Base-by-base conservation (phyloP, 2,113 vertebrate species). In the Sisor rabdophorus region DNA sequence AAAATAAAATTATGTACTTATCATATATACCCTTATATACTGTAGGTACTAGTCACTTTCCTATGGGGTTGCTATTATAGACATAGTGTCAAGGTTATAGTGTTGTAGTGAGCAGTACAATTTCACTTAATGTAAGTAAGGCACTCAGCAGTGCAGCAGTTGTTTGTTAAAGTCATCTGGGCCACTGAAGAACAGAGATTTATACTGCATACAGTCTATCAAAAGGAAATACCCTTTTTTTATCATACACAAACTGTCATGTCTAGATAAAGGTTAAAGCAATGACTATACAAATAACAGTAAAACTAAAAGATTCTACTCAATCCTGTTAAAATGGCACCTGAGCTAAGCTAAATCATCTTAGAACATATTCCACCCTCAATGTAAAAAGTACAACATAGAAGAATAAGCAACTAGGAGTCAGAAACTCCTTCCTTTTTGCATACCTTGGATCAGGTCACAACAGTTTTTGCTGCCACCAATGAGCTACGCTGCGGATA, bases 141-240 rank as follows among this genome's bases (percentile, higher is more conserved):
- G 56, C 60, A 53, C 28, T 32, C 52, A 53, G 60, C 59, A 76
- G 30, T 10, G 48, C 32, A 60, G 60, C 73, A 76, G 68, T 80
- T 75, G 58, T 74, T 78, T 72, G 69, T 76, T 75, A 68, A 68
- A 76, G 67, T 80, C 40, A 73, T 32, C 72, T 22, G 22, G 69
- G 69, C 69, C 2, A 16, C 67, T 53, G 73, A 79, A 53, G 53
- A 47, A 53, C 32, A 60, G 40, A 55, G 40, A 70, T 80, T 50
- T 73, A 78, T 65, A 15, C 11, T 47, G 61, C 60, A 73, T 56
- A 61, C 52, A 40, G 79, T 72, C 64, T 28, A 17, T 58, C 30
- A 58, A 71, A 58, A 77, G 55, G 17, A 52, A 78, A 73, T 61
- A 50, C 15, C 50, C 17, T 72, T 71, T 73, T 48, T 55, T 40